Conservation (phyloP, 2,113 vertebrate genomes). For the Grammomys surdaster region DNA sequence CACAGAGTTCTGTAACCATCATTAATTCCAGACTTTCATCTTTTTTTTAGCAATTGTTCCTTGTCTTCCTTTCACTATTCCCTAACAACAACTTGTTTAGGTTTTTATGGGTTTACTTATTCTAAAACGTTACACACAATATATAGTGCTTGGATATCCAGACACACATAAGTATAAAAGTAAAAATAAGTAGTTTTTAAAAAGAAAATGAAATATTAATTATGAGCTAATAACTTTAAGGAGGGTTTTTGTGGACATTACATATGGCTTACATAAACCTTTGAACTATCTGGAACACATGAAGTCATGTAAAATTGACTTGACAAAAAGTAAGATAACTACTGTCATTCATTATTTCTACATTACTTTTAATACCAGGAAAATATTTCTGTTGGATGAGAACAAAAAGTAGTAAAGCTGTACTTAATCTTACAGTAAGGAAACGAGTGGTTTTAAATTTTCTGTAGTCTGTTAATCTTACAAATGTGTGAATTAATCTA, state of each 20-base stretch:
- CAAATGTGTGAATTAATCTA: neutral
- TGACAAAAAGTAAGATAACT: neutral
- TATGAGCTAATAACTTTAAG: constrained; percentile 4
- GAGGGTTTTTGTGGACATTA: neutral
- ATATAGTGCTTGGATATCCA: neutral
- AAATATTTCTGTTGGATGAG: neutral
- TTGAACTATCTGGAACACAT: neutral
- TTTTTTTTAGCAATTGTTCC: neutral
- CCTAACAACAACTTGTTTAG: neutral
- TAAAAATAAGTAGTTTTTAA: neutral
- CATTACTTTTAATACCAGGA: neutral
- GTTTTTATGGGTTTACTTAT: neutral
- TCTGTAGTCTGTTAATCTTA: neutral
- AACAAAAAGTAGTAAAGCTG: constrained; percentile 22
- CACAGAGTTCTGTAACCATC: neutral
- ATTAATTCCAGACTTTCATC: neutral
- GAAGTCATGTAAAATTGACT: neutral
- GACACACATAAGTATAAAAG: neutral
- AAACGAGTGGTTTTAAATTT: constrained; percentile 13
- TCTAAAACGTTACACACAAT: neutral
- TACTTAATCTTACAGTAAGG: neutral
- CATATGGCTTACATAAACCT: constrained; percentile 48
- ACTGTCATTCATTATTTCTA: neutral
- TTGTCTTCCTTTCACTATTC: neutral
- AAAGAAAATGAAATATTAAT: neutral